Base-by-base conservation (phyloP, 1,140 invertebrate genomes). In the Macrocentrus cingulum region DNA sequence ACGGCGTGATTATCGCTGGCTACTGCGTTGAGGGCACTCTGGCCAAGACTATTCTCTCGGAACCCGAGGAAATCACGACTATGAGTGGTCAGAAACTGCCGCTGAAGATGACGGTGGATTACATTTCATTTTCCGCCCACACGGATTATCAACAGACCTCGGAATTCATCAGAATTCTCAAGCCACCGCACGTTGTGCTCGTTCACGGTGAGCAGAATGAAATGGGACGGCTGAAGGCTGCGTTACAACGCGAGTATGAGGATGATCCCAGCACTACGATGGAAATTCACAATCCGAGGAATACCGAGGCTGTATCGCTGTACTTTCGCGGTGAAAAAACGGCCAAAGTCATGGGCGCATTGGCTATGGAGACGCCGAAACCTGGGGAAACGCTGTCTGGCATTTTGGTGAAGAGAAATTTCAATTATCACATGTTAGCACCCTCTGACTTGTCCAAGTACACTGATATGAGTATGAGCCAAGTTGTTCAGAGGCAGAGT, bases 201-300 rank as follows among this genome's bases (percentile, higher is more conserved):
- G 97, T 99, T 0, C 97, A 99, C 76, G 97, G 97, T 1, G 98
- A 99, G 78, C 92, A 95, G 72, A 99, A 98, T 77, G 97, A 99
- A 81, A 99, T 99, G 98, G 90, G 87, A 2, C 85, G 97, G 19
- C 77, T 99, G 41, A 97, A 98, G 80, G 89, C 94, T 41, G 97
- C 95, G 0, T 80, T 99, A 15, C 88, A 94, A 66, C 81, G 97
- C 11, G 95, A 99, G 76, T 99, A 98, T 72, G 94, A 96, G 77
- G 91, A 94, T 65, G 90, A 93, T 70, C 84, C 87, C 11, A 91
- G 89, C 65, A 91, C 90, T 7, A 86, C 87, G n/a, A 94, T 98
- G 63, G 85, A 91, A 61, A 87, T 99, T 34, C 92, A 98, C 76
- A 99, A 97, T 81, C 98, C 98, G 0, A 82, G 93, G 20, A 99